phyloP scores from a whole-genome alignment of 2,797 vertebrate species.

The Bryconaethiops microstoma region DNA sequence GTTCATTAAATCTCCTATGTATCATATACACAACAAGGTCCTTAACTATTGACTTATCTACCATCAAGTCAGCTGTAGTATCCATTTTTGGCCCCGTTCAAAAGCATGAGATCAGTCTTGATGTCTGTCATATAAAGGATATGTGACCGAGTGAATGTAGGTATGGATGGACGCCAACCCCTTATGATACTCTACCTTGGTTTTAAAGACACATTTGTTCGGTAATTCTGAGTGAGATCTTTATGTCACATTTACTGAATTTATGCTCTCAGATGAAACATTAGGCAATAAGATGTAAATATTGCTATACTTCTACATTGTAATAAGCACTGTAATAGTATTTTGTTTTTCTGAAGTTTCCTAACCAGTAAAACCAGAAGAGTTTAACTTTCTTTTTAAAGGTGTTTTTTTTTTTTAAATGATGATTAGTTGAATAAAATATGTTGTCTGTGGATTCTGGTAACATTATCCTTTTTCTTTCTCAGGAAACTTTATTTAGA shows the following conservation, averaged over 20 bases:
- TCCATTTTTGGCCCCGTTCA: slow-evolving; percentile 32
- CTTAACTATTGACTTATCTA: slow-evolving; percentile 3
- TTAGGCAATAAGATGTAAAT: no score
- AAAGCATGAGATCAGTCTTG: slow-evolving; percentile 33
- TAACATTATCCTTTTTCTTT: no score
- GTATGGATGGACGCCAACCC: slow-evolving; percentile 22
- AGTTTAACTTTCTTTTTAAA: no score
- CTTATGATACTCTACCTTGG: not conserved
- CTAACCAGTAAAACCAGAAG: no score
- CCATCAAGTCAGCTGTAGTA: slow-evolving; percentile 24
- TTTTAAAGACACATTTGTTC: slow-evolving; percentile 12
- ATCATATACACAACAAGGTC: not conserved
- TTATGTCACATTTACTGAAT: not conserved
- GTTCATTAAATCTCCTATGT: not conserved
- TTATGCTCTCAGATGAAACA: no score
- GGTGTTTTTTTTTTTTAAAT: no score
- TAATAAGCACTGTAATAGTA: no score
- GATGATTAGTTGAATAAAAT: no score
- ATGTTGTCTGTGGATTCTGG: no score
- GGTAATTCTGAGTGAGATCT: not conserved
- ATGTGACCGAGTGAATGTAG: slow-evolving; percentile 18
- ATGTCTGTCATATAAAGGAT: slow-evolving; percentile 20
- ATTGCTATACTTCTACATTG: no score
- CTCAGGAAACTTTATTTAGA: no score
- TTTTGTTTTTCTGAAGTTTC: no score